phyloP scores from a whole-genome alignment of 2,797 vertebrate genomes.

The Pogonophryne albipinna region DNA sequence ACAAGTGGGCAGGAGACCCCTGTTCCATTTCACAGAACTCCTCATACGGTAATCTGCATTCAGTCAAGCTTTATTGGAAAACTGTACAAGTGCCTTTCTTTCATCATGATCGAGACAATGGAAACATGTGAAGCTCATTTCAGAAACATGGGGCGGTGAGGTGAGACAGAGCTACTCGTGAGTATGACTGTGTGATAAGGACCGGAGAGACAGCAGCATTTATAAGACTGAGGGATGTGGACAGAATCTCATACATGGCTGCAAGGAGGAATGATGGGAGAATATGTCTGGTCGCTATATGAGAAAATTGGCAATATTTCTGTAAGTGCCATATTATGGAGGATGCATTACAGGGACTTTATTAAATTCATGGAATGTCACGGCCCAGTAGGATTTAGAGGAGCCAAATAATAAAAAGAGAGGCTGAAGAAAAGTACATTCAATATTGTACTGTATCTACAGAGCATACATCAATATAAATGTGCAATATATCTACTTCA shows the following conservation, averaged over 20 bases:
- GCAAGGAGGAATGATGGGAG: conserved; percentile 29
- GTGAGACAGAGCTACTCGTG: conserved; percentile 59
- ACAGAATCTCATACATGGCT: conserved; percentile 34
- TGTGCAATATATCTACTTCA: conserved; percentile 7
- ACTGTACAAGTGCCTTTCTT: conserved; percentile 27
- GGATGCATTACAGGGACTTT: conserved; percentile 37
- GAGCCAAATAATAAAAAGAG: conserved; percentile 18
- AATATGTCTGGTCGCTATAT: conserved; percentile 35
- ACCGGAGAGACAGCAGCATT: conserved; percentile 50
- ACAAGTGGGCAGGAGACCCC: neutral
- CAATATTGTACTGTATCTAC: conserved; percentile 12
- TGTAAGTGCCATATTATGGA: conserved; percentile 33
- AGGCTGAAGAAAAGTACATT: conserved; percentile 23
- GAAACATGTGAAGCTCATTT: conserved; percentile 62
- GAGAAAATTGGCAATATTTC: conserved; percentile 35
- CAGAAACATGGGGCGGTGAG: conserved; percentile 69
- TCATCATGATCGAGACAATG: conserved; percentile 27
- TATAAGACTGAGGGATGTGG: conserved; percentile 48
- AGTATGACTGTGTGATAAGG: conserved; percentile 60
- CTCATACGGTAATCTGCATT: conserved; percentile 30
- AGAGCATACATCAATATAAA: neutral
- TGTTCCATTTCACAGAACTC: conserved; percentile 20
- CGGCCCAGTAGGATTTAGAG: conserved; percentile 13
- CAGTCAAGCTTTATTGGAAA: conserved; percentile 42
- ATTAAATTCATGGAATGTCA: conserved; percentile 53